Evolutionary conservation across 2,797 vertebrate genomes (phyloP).

Genomic region (Alca torda): DNA sequence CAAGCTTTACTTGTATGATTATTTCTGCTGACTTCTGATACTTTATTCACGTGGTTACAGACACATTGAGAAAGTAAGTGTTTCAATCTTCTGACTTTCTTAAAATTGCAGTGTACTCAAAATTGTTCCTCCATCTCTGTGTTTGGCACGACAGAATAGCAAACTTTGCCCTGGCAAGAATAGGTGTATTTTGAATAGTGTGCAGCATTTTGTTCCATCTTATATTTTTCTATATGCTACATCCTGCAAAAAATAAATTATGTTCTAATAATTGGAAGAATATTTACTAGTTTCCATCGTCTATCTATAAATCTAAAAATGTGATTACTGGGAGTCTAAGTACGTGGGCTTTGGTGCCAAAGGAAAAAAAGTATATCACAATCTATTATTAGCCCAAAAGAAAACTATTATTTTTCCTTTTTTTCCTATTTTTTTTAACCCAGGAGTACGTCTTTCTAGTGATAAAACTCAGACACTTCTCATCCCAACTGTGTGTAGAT

Average conservation of each 20-base stretch:
- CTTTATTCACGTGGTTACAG: not conserved
- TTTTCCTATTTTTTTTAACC: not conserved
- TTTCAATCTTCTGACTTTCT: not conserved
- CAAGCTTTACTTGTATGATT: not conserved
- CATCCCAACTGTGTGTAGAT: not conserved
- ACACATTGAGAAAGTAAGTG: not conserved
- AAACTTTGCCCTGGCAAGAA: not conserved
- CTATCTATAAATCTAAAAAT: not conserved
- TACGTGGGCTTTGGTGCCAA: not conserved
- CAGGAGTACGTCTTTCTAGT: conserved; percentile 1
- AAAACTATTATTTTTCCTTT: not conserved
- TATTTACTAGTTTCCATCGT: not conserved
- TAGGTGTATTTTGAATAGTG: not conserved
- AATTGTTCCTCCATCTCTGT: not conserved
- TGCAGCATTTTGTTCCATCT: not conserved
- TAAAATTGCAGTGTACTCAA: not conserved
- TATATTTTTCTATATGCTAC: not conserved
- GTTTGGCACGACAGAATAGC: not conserved
- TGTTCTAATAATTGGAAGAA: not conserved
- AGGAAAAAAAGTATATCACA: not conserved
- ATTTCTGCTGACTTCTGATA: not conserved
- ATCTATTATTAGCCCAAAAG: not conserved
- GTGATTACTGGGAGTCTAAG: not conserved
- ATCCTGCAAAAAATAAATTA: not conserved
- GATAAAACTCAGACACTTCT: not conserved